Conservation (phyloP, 2,888 invertebrate genomes). For the Odontomyia ornata region DNA sequence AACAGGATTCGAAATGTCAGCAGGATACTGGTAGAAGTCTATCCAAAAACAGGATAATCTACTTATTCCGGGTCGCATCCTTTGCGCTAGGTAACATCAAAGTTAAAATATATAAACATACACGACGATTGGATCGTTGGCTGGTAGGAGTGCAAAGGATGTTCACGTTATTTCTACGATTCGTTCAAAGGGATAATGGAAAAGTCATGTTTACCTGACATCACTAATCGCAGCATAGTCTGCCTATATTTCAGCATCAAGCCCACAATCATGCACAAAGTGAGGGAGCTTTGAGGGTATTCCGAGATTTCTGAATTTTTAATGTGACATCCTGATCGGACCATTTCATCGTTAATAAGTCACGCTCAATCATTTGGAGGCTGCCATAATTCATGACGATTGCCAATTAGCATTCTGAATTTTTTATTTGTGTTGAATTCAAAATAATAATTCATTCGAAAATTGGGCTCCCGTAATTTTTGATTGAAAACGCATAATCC, state of each 20-base stretch:
- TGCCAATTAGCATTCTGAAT: neutral
- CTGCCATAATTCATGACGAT: neutral
- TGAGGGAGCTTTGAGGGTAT: too few relatives aligned
- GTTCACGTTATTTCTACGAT: neutral
- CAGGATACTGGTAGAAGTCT: slow-evolving; percentile 16
- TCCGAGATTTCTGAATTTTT: slow-evolving; percentile 22
- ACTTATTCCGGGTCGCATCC: slow-evolving; percentile 27
- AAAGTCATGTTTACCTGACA: slow-evolving; percentile 38
- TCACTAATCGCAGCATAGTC: slow-evolving; percentile 16
- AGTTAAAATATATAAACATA: neutral
- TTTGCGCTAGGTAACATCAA: slow-evolving; percentile 8
- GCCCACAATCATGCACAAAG: neutral
- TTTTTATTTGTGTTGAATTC: neutral
- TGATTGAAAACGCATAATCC: neutral
- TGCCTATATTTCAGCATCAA: too few relatives aligned
- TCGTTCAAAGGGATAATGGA: slow-evolving; percentile 25
- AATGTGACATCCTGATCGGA: neutral
- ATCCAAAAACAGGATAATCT: slow-evolving; percentile 34
- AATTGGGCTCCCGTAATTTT: neutral
- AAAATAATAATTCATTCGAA: neutral
- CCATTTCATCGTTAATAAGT: neutral
- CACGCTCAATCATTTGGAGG: neutral
- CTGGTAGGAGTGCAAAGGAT: neutral
- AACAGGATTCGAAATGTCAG: slow-evolving; percentile 28
- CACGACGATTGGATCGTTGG: neutral